Base-by-base conservation (phyloP, 2,888 invertebrate species). In the Cerastoderma edule region DNA sequence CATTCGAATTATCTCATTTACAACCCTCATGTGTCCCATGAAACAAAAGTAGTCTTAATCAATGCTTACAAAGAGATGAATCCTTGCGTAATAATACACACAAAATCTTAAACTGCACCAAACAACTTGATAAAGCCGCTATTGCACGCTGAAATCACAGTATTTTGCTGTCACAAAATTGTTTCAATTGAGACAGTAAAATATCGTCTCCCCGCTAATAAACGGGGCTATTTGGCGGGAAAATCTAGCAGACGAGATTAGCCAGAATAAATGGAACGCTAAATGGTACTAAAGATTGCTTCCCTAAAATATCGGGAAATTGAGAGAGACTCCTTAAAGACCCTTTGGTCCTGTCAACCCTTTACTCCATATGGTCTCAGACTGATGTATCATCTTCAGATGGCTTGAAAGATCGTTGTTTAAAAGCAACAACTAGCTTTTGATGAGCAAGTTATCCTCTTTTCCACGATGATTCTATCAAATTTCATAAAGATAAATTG, bases 181-280 rank as follows among this genome's bases (percentile, higher is more conserved):
- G 60, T 33, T 24, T 60, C 60, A 60, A 60, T 39, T 60, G 60
- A 24, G 24, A 35, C 33, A 28, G 60, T 60, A 60, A 60, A 60
- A 60, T 60, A 60, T 60, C 60, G 60, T 60, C 60, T 60, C 24
- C 60, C n/a, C 35, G 60, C 27, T 60, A 60, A 60, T 60, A 60
- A 60, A 60, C 60, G 60, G 39, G 60, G 32, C 35, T n/a, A 60
- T 60, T 60, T 60, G 60, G 60, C 60, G 60, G 60, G 60, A 60
- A 60, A 60, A 60, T 39, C 39, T 60, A 60, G 60, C 60, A 60
- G 60, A 60, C 60, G 35, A 60, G 60, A 60, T 60, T 60, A 60
- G 60, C 27, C 32, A 60, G 60, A 60, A 60, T 60, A 60, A 60
- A 60, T 60, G 60, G 60, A 60, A 39, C 60, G 39, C 60, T 60